A percentile compares a stretch with the other conserved stretches of the same genome.
Evolutionary conservation across 2,888 invertebrate species (phyloP).

Genomic region (Eilema depressum): DNA sequence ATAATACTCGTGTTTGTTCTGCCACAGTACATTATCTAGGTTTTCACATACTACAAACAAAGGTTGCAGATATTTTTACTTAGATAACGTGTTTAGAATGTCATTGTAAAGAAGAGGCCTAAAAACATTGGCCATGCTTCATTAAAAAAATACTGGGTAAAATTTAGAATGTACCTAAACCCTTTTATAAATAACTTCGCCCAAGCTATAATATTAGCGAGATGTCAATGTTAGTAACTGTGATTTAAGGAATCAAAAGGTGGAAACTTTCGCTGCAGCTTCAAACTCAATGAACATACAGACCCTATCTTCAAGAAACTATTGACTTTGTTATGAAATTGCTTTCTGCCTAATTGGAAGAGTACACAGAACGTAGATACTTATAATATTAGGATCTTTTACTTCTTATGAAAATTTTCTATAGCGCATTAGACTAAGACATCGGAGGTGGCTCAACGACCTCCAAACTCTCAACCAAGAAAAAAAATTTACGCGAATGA

Average conservation of each 20-base stretch:
- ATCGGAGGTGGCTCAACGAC: too few species aligned
- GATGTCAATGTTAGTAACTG: background rate
- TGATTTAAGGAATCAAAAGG: too few species aligned
- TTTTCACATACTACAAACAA: constrained; percentile 39
- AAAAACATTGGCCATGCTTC: background rate
- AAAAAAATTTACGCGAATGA: background rate
- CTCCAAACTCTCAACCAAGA: background rate
- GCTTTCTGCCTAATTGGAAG: too few species aligned
- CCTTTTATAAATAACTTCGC: too few species aligned
- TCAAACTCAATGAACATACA: too few species aligned
- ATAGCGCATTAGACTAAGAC: too few species aligned
- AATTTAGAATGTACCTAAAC: too few species aligned
- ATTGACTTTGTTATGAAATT: background rate
- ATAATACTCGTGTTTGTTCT: constrained; percentile 44
- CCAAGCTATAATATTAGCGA: too few species aligned
- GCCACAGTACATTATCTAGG: constrained; percentile 26
- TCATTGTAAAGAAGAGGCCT: background rate
- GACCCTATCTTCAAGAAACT: background rate
- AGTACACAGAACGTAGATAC: background rate
- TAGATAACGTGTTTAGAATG: constrained; percentile 17
- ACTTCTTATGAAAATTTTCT: too few species aligned
- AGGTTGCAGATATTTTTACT: constrained; percentile 30
- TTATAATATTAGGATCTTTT: too few species aligned
- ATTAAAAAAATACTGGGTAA: background rate
- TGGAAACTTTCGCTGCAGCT: too few species aligned